Base-by-base conservation (phyloP, 2,113 vertebrate species). In the Manacus vitellinus region DNA sequence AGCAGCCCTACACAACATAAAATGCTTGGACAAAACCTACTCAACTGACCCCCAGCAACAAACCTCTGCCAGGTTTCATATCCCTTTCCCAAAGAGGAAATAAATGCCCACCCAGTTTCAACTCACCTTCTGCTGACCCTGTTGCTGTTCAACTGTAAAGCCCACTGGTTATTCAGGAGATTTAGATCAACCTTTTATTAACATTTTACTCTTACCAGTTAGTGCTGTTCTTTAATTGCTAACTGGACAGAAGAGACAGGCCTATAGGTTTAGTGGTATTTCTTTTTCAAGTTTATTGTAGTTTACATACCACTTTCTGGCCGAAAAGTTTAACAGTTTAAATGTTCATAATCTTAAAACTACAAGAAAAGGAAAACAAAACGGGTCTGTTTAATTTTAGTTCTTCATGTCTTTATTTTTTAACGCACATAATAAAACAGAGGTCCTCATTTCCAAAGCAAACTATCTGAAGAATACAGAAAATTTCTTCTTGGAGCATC, bases 401-500 rank as follows among this genome's bases (percentile, higher is more conserved):
- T 35, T 92, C 27, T 55, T 68, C 4, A 4, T 2, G 1, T 22
- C 6, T 49, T 85, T 49, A 25, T 52, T 71, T 89, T 90, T 75
- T 24, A 93, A 37, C 76, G 83, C 49, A 70, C 12, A 23, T 46
- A 67, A 89, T 25, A 22, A 91, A 95, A 88, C 12, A 67, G 31
- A 97, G 76, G 47, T 63, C 66, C 56, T 90, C 16, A 86, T 70
- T 87, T 97, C 65, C 61, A 92, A 43, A 87, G 59, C 22, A 93
- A 85, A 49, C 58, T 94, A n/a, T 23, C 37, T 51, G 65, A 62
- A 94, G 43, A 61, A 93, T 51, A 73, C 8, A 91, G 75, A 85
- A 83, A 92, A 95, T 41, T 55, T 88, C 27, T 93, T 76, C 49
- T 89, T 59, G 39, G n/a, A 62, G 80, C 79, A 95, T 70, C 93